Evolutionary conservation across 1,140 invertebrate genomes (phyloP).

Genomic region (Ceratina australensis): DNA sequence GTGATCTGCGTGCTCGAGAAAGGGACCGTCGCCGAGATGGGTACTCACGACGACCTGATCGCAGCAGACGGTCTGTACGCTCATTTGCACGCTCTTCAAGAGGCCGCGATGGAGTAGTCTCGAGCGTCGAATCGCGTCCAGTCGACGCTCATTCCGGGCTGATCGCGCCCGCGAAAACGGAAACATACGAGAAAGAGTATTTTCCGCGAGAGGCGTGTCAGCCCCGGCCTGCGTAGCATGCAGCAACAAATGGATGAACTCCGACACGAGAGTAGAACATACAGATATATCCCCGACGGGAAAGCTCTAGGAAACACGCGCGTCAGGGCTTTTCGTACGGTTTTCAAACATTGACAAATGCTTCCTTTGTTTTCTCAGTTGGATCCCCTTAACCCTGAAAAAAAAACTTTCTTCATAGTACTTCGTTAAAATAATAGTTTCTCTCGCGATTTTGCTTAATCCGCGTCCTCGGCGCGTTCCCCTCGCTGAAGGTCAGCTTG

Average conservation of each 20-base stretch:
- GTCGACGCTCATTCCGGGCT: neutral
- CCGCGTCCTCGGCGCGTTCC: neutral
- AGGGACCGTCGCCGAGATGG: slow-evolving; percentile 88
- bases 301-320: neutral
- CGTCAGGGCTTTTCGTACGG: neutral
- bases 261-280: neutral
- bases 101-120: slow-evolving; percentile 67
- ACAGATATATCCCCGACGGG: neutral
- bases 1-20: slow-evolving; percentile 90
- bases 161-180: neutral
- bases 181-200: neutral
- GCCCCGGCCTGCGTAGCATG: too few relatives aligned
- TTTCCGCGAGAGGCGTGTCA: neutral
- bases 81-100: slow-evolving; percentile 81
- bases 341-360: neutral
- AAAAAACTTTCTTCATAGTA: neutral
- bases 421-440: slow-evolving; percentile 5
- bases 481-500: neutral
- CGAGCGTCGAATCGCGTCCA: slow-evolving; percentile 1
- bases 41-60: slow-evolving; percentile 90
- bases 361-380: neutral
- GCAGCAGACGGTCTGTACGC: slow-evolving; percentile 88
- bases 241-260: neutral
- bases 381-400: neutral
- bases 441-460: slow-evolving; percentile 11